Conservation (phyloP, 1,140 invertebrate genomes). For the Camponotus vicinus region DNA sequence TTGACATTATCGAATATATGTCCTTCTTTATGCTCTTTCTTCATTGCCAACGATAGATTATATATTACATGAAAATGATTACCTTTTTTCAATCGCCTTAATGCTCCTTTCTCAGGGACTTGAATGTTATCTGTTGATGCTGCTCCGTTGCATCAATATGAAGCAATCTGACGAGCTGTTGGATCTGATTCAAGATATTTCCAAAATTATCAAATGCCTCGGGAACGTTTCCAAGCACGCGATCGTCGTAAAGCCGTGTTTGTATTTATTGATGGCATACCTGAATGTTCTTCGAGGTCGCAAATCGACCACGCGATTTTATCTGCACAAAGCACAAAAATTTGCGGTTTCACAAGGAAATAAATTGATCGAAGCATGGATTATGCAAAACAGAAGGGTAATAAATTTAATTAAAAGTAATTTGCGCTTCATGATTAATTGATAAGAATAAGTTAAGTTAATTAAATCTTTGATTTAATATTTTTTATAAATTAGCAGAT, state of each 20-base stretch:
- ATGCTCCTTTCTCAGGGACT: slow-evolving; percentile 61
- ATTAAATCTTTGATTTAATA: slow-evolving; percentile 17
- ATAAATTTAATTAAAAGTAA: slow-evolving; percentile 11
- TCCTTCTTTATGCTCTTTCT: background rate
- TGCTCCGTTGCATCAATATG: slow-evolving; percentile 67
- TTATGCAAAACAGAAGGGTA: slow-evolving; percentile 71
- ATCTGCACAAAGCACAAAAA: slow-evolving; percentile 63
- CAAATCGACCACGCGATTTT: background rate
- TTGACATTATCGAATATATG: slow-evolving; percentile 20
- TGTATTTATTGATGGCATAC: slow-evolving; percentile 71
- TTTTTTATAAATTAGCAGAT: background rate
- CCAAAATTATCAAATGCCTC: slow-evolving; percentile 48
- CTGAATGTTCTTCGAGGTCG: slow-evolving; percentile 50
- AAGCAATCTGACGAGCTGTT: slow-evolving; percentile 60
- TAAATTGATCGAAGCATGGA: slow-evolving; percentile 63
- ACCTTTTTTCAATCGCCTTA: background rate
- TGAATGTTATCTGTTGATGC: slow-evolving; percentile 70
- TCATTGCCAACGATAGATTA: background rate
- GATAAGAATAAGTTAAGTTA: background rate
- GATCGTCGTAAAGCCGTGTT: slow-evolving; percentile 66
- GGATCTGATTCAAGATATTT: slow-evolving; percentile 16
- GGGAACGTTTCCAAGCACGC: background rate
- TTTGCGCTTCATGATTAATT: background rate
- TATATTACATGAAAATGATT: background rate
- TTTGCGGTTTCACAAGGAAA: slow-evolving; percentile 56